Base-by-base conservation (phyloP, 1,140 invertebrate species). In the Apis florea region DNA sequence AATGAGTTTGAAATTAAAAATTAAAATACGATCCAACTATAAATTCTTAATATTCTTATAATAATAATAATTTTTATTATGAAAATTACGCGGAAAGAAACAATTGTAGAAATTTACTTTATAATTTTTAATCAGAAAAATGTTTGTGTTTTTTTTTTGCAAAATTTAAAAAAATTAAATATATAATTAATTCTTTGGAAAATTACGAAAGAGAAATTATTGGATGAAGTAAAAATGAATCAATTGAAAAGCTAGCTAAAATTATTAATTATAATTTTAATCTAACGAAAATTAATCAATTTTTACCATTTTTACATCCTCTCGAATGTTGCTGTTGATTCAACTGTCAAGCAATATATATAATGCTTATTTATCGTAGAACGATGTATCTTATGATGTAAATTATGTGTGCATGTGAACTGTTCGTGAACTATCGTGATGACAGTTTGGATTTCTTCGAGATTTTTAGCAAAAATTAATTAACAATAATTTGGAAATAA, bases 381-480 rank as follows among this genome's bases (percentile, higher is more conserved):
- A 54, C 21, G 19, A n/a, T 47, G 12, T 75, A 6, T 74, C 26
- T 59, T n/a, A n/a, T n/a, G 13, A 70, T 58, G 31, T 70, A 70
- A 40, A 49, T 61, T 51, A 58, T 56, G 61, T 58, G 61, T 47
- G 19, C 8, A 26, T 58, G 12, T 24, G 63, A 80, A n/a, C 13
- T 66, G 49, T 75, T 31, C n/a, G 12, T n/a, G n/a, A n/a, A n/a
- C n/a, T 84, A 53, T 51, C 8, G 12, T 31, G 56, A 84, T 40
- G 59, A 67, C 54, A 24, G 17, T 40, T 63, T 17, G 71, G 24
- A 77, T 82, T 83, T 78, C 59, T 78, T 83, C 74, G 31, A 85
- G 74, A 49, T 47, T 47, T 68, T 64, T 40, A 40, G 31, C 31
- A 40, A 40, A 40, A 40, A 6, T 0, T 40, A 40, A 40, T 40